Evolutionary conservation across 2,113 vertebrate genomes (phyloP), one percentile per base, ranked within the genome.

Genomic region (Nothobranchius furzeri): DNA sequence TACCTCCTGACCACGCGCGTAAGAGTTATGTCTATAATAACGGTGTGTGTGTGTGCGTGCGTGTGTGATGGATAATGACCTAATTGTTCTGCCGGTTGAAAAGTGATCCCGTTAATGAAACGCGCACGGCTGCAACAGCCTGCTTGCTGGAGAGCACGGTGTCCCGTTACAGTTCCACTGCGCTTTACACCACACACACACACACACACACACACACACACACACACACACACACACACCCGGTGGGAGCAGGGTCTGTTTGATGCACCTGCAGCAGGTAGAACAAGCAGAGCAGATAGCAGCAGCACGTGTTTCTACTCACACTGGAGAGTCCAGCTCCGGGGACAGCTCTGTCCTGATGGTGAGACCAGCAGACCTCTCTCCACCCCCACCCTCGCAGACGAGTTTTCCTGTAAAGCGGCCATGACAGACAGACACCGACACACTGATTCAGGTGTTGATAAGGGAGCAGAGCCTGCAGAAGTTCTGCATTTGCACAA

Each of bases 91-190:
- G 52, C 72, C 57, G 68, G 25, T 68, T 77, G 88, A 85, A 90
- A 91, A 76, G 43, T 70, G 88, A 90, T 89, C 87, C 79, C 40
- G 82, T 80, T 88, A 85, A 85, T 76, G 85, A 84, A 82, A 85
- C 82, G 83, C 63, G 63, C 67, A 15, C 71, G 76, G 71, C 66
- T 73, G 68, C 62, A 58, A 53, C 88, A 79, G 70, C 90, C 87
- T 88, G 89, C 88, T 68, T 25, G 85, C 63, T 85, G 85, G 83
- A 76, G 67, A 79, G 79, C 62, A 4, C 24, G 1, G 61, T 84
- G 86, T 77, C 90, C 87, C 40, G 57, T 81, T 91, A 89, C 90
- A 85, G 64, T 53, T 12, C 56, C 79, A 70, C 77, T 66, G 65
- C 83, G 72, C 70, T 85, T 82, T 81, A 80, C 85, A 83, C 20